Evolutionary conservation across 1,140 invertebrate species (phyloP), one percentile per base, ranked within the genome.

Genomic region (Globodera rostochiensis): DNA sequence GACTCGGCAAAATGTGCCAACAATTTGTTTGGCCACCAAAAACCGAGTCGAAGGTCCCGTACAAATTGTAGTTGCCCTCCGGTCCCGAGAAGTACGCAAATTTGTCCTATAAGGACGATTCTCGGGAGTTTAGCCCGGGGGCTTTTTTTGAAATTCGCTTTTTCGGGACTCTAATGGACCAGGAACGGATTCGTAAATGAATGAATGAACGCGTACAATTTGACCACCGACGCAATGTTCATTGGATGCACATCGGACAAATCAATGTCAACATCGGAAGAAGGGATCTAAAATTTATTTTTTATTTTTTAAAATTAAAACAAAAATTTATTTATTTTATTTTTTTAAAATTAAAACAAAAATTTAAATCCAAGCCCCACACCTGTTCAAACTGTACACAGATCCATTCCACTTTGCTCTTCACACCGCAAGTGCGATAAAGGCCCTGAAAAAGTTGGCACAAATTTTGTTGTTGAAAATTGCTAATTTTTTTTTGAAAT

Each of bases 201-300:
- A 36, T 36, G 36, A 36, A 36, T 36, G 25, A 60, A 60, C 3
- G 6, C 19, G 90, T 98, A 99, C 49, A 94, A 94, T 91, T 99
- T 99, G 36, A 89, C 81, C 69, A 89, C 88, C 1, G 89, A 90
- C 9, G 88, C 88, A 67, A 89, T 60, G 80, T 90, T 89, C 89
- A 88, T 89, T 8, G 88, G 85, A 80, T 89, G 84, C 46, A 90
- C 84, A 57, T 88, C 84, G 25, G 70, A 74, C 13, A 89, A 67
- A 50, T 88, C 85, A 57, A 90, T 73, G 21, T 79, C 67, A 36
- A 50, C 47, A 46, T 76, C 57, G 11, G 74, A 11, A 47, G 69
- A 71, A 36, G 69, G 69, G 19, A 47, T 71, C 69, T 71, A 36
- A 71, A 6, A 19, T 13, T 19, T 6, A 13, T 15, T 25, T 71